phyloP scores from a whole-genome alignment of 2,888 invertebrate species.

The Gisinianus flammeolus region DNA sequence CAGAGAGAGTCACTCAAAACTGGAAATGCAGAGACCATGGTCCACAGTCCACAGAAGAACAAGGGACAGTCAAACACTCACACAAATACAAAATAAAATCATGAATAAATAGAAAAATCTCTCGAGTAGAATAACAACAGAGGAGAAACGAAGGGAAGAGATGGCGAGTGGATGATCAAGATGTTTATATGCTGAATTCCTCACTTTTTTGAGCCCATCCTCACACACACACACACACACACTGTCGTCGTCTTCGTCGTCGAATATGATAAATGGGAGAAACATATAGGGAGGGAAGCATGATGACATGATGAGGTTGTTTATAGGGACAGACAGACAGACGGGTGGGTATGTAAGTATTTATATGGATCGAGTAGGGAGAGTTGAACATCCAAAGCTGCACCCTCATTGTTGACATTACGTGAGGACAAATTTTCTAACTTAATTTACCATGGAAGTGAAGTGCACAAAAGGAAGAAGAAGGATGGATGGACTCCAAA shows the following conservation, averaged over 20 bases:
- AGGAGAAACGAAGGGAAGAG: background rate
- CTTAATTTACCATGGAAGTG: conserved; percentile 51
- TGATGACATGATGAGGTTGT: background rate
- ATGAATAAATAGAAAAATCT: conserved; percentile 25
- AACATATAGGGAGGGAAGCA: background rate
- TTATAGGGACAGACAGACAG: background rate
- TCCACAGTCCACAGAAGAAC: too few relatives aligned
- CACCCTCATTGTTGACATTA: conserved; percentile 58
- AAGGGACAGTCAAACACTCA: too few relatives aligned
- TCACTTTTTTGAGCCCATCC: background rate
- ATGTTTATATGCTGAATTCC: conserved; percentile 1
- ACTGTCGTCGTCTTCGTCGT: background rate
- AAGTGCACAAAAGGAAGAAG: background rate
- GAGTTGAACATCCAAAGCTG: conserved; percentile 37
- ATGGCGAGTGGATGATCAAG: too few relatives aligned
- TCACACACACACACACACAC: background rate
- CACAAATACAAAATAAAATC: background rate
- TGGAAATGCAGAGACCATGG: background rate
- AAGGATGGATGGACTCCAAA: background rate
- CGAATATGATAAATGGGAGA: background rate
- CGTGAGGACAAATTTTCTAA: conserved; percentile 52
- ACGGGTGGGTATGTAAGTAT: background rate
- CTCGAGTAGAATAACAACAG: conserved; percentile 17
- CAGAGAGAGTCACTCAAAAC: background rate
- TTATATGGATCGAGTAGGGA: background rate